Conservation (phyloP, 2,888 invertebrate genomes). For the Epistrophella euchroma region DNA sequence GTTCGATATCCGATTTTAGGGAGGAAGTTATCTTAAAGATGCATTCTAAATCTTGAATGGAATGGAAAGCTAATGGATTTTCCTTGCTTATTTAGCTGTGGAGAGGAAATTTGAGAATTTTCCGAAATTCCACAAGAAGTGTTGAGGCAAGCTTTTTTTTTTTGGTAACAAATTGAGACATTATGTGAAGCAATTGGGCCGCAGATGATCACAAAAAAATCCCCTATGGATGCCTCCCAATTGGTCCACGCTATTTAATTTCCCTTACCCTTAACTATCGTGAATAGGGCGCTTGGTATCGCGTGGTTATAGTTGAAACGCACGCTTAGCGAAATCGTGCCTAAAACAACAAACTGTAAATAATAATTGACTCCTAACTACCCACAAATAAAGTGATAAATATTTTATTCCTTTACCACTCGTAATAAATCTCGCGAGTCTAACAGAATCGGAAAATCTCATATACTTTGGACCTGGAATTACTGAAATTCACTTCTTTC, state of each 20-base stretch:
- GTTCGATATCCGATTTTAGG: slow-evolving; percentile 23
- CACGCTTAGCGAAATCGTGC: slow-evolving; percentile 51
- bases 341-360: slow-evolving; percentile 40
- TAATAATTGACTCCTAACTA: slow-evolving; percentile 72
- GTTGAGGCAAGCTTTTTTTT: slow-evolving; percentile 5
- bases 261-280: slow-evolving; percentile 11
- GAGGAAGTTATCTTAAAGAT: slow-evolving; percentile 41
- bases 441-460: slow-evolving; percentile 1
- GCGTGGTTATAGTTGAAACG: slow-evolving; percentile 43
- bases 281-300: slow-evolving; percentile 60
- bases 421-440: slow-evolving; percentile 64
- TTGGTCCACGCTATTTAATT: slow-evolving; percentile 18
- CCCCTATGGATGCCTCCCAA: background rate
- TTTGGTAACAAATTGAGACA: slow-evolving; percentile 37
- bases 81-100: slow-evolving; percentile 41
- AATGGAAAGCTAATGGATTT: slow-evolving; percentile 69
- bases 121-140: background rate
- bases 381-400: slow-evolving; percentile 71
- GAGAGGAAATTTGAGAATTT: background rate
- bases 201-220: background rate
- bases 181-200: slow-evolving; percentile 26
- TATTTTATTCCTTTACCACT: slow-evolving; percentile 70
- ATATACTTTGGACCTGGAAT: slow-evolving; percentile 21
- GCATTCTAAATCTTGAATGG: slow-evolving; percentile 13
- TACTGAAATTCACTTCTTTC: slow-evolving; percentile 7